Evolutionary conservation across 2,888 invertebrate genomes (phyloP).

Genomic region (Macaria notata): DNA sequence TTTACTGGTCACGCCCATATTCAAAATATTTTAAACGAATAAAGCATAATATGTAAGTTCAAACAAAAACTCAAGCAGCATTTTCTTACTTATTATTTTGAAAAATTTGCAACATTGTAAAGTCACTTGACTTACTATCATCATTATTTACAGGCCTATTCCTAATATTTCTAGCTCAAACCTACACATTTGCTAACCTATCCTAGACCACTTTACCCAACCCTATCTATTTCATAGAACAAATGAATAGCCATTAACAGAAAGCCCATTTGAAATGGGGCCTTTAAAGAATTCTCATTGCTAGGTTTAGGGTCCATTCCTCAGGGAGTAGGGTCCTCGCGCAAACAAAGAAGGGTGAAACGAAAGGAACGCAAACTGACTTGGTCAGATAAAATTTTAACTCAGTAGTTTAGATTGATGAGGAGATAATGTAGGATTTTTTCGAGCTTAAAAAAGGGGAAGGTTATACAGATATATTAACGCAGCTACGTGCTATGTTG

Average conservation of each 20-base stretch:
- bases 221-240: slow-evolving; percentile 16
- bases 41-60: too few relatives aligned
- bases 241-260: slow-evolving; percentile 48
- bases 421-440: slow-evolving; percentile 9
- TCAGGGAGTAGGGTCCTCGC: slow-evolving; percentile 23
- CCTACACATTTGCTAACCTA: too few relatives aligned
- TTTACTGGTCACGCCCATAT: too few relatives aligned
- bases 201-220: background rate
- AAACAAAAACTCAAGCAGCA: too few relatives aligned
- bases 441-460: background rate
- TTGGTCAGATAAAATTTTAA: slow-evolving; percentile 19
- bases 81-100: too few relatives aligned
- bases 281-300: slow-evolving; percentile 58
- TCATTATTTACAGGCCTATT: too few relatives aligned
- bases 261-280: slow-evolving; percentile 37
- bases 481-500: too few relatives aligned
- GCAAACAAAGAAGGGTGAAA: slow-evolving; percentile 19
- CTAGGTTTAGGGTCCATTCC: slow-evolving; percentile 37
- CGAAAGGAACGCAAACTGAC: slow-evolving; percentile 19
- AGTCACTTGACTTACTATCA: too few relatives aligned
- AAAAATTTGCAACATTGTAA: too few relatives aligned
- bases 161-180: background rate
- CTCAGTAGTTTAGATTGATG: slow-evolving; percentile 7
- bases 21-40: too few relatives aligned
- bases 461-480: too few relatives aligned